Evolutionary conservation across 2,113 vertebrate genomes (phyloP), one percentile per base, ranked within the genome.

Genomic region (Apeltes quadracus): DNA sequence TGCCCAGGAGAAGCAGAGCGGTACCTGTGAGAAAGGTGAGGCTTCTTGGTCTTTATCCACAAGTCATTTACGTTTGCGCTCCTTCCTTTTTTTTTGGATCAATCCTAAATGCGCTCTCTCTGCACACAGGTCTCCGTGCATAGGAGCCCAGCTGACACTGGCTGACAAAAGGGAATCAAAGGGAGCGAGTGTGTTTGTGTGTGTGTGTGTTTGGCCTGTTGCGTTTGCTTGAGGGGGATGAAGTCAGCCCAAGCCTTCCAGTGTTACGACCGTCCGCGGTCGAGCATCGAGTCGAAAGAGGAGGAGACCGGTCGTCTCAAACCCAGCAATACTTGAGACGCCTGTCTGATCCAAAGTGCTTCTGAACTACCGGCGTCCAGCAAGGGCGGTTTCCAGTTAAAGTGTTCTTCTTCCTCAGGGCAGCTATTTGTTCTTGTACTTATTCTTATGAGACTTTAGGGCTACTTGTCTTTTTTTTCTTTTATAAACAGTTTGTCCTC

Each of bases 1-100:
- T 0, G 96, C 95, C 25, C 96, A 97, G 0, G 96, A 97, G 92
- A 96, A 96, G 83, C 94, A 96, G 68, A 94, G 93, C 0, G 61
- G 90, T 0, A 39, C 88, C 10, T 94, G 93, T 0, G 95, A 96
- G 15, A 95, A 95, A 91, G 93, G 95, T 94, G 44, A 80, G 54
- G 2, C 1, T 13, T 51, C 22, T 3, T 5, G n/a, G 8, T 7
- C 8, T 6, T 22, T 43, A 27, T 20, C 18, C 18, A 32, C 11
- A 41, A 41, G 13, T 41, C 13, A 41, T 34, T 34, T 29, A 29
- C 29, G 2, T 3, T 13, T 56, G 3, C 1, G 29, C 12, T 7
- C 5, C 15, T 0, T 34, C 10, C n/a, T 1, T 15, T 8, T 43
- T 8, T 43, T 72, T 15, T 38, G 7, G 4, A 22, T 56, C 14